Conservation (phyloP, 2,888 invertebrate genomes). For the Agrochola circellaris region DNA sequence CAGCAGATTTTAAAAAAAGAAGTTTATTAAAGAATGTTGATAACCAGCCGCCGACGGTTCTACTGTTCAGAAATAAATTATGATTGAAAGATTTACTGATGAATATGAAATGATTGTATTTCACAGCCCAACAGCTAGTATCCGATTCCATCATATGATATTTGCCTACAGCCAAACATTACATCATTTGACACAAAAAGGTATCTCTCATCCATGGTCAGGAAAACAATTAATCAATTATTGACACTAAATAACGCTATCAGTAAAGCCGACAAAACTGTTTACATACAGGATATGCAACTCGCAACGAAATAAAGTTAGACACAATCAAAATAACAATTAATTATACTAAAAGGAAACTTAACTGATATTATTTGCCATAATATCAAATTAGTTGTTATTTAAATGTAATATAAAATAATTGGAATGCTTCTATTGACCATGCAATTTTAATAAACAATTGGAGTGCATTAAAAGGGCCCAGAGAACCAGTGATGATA, state of each 20-base stretch:
- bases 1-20: too few relatives aligned
- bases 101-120: neutral
- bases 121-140: neutral
- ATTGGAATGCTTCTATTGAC: too few relatives aligned
- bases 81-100: neutral
- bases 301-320: slow-evolving; percentile 2
- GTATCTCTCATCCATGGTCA: neutral
- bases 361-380: neutral
- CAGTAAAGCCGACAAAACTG: slow-evolving; percentile 21
- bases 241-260: slow-evolving; percentile 12
- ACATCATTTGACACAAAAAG: neutral
- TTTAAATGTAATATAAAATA: slow-evolving; percentile 40
- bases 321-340: neutral
- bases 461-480: neutral
- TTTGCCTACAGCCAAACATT: neutral
- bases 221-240: slow-evolving; percentile 13
- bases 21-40: too few relatives aligned
- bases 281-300: slow-evolving; percentile 25
- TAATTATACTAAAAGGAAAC: neutral
- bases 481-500: neutral
- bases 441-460: neutral
- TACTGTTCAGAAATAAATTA: neutral
- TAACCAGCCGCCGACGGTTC: too few relatives aligned
- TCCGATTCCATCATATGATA: neutral
- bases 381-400: neutral